These are phyloP conservation scores for Vireo altiloquus DNA, from an alignment of 2,113 vertebrate species.

Conservation along the genomic window DNA sequence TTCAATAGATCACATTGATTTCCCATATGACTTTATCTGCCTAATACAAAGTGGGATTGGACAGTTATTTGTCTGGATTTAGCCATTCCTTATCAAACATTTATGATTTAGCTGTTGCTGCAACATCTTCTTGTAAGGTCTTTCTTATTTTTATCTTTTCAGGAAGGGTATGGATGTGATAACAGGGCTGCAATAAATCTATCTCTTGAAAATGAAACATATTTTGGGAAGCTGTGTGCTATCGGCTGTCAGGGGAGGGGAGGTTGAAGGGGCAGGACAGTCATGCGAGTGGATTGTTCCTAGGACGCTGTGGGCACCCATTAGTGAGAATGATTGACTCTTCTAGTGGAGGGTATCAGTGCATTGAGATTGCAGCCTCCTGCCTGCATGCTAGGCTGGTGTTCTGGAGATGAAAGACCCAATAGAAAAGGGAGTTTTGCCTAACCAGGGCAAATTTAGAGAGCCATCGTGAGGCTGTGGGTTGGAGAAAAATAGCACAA, in stretches of 20 bases:
- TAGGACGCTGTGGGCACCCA: background rate
- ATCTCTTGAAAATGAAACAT: constrained; percentile 42
- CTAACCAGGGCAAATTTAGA: background rate
- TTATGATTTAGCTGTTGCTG: constrained; percentile 77
- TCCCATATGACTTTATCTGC: constrained; percentile 91
- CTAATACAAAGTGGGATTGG: constrained; percentile 84
- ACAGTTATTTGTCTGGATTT: constrained; percentile 79
- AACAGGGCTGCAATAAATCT: constrained; percentile 71
- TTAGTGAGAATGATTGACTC: constrained; percentile 4
- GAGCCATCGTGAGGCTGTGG: background rate
- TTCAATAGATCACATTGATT: constrained; percentile 89
- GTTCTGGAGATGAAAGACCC: background rate
- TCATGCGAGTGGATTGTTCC: background rate
- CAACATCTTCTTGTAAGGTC: constrained; percentile 73
- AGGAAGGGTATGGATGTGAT: constrained; percentile 61
- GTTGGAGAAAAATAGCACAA: background rate
- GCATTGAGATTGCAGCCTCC: background rate
- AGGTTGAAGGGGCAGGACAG: background rate
- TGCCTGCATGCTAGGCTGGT: background rate
- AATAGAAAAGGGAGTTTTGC: background rate
- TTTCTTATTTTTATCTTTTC: constrained; percentile 78
- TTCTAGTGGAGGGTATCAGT: background rate
- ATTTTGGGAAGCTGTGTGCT: constrained; percentile 9
- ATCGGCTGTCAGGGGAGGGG: background rate
- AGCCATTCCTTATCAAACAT: constrained; percentile 82